Evolutionary conservation across 2,888 invertebrate genomes (phyloP), one percentile per base, ranked within the genome.

Genomic region (Aleiodes leptofemur): DNA sequence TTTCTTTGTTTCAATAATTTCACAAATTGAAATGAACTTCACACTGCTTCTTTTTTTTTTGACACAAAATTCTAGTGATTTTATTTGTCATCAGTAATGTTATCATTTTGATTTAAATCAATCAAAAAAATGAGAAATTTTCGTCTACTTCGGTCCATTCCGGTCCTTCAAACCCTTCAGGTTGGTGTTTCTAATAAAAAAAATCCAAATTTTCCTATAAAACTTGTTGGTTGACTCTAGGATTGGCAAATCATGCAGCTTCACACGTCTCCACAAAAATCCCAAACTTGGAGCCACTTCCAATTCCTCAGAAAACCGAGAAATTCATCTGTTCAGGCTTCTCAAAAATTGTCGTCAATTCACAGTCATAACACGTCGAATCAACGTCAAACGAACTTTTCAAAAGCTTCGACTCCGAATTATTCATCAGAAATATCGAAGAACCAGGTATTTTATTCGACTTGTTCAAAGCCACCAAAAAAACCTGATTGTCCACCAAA

Each of bases 21-120:
- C 29, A 23, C 23, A 53, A 55, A 55, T 59, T 66, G 66, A 68
- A 57, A 48, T 73, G 43, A 57, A 50, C 66, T 64, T 68, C 57
- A 57, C 73, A 38, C 50, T 50, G 68, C 43, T 31, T 71, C 23
- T 23, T 16, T 13, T 11, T 13, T 38, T 43, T 64, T 64, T 43
- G 64, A 64, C 48, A 7, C 64, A 14, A 64, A 64, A 64, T 64
- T 64, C 3, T 64, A 16, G 43, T 23, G 64, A 16, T 7, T 13
- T 23, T 1, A 23, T 14, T 43, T 61, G 4, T 34, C 31, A n/a
- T 4, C 43, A 43, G 16, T 4, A 8, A 64, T 64, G 64, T 16
- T 48, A 23, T 14, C 5, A 14, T 16, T 5, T 14, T 13, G 8
- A 43, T 64, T 43, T 48, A 11, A 23, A 23, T 23, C 23, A 23